Base-by-base conservation (phyloP, 2,113 vertebrate species). In the Phalacrocorax carbo region DNA sequence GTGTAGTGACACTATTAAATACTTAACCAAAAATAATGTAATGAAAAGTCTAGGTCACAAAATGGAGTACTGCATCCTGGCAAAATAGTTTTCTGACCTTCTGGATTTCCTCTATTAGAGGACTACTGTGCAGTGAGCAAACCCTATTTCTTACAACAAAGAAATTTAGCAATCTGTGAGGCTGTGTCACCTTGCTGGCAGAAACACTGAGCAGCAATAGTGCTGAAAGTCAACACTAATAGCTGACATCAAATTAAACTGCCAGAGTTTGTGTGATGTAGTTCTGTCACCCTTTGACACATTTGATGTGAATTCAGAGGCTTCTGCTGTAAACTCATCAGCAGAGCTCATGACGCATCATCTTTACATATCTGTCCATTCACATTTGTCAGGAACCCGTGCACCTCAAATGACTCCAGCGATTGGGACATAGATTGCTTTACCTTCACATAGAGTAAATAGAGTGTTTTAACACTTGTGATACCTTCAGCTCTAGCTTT, bases 171-270 rank as follows among this genome's bases (percentile, higher is more conserved):
- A 94, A 88, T 97, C 96, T 96, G 91, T 52, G 85, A 95, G 86
- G 92, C 96, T 84, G 82, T 98, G 97, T 97, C 97, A 97, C 97
- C 97, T 98, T 98, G 94, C 94, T 94, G 96, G 97, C 97, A 98
- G 97, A 98, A 98, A 96, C 98, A 97, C 94, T 88, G 94, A 96
- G 88, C 79, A 0, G 97, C 94, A 96, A 82, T 95, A 94, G 95
- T 23, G 77, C 78, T 88, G 96, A 96, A 96, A 97, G 97, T 97
- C 97, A 98, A 97, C 98, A 95, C 97, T 98, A 98, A 98, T 97
- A 97, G 97, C 96, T 86, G 94, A 97, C 96, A 97, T 96, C 98
- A 98, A 98, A 98, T 98, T 98, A 98, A 98, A 98, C 96, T 97
- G 96, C 97, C 97, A 97, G 97, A 88, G 93, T 97, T 64, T 54